Evolutionary conservation across 1,140 invertebrate genomes (phyloP).

Genomic region (Trypoxylus dichotomus): DNA sequence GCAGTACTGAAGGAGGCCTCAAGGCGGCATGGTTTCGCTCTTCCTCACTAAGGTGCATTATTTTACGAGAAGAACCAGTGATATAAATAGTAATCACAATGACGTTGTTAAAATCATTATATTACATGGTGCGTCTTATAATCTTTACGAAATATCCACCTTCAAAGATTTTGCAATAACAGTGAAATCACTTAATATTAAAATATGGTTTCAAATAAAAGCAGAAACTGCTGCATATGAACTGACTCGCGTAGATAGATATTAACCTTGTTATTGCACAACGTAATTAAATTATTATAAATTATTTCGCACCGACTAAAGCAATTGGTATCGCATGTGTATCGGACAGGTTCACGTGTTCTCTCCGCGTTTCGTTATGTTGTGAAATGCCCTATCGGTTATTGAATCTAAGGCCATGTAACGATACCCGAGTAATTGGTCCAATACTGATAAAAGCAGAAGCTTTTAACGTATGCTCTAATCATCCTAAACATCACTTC

Average conservation of each 20-base stretch:
- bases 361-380: not conserved
- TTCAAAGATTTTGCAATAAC: not conserved
- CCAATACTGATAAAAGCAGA: not conserved
- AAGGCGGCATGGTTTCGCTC: too few relatives aligned
- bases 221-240: not conserved
- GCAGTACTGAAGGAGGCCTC: too few relatives aligned
- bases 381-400: not conserved
- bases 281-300: conserved; percentile 1
- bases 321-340: not conserved
- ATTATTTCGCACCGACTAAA: not conserved
- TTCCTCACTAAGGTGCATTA: too few relatives aligned
- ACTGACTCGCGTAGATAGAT: not conserved
- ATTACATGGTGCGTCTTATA: too few relatives aligned
- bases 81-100: too few relatives aligned
- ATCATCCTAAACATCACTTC: conserved; percentile 1
- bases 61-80: too few relatives aligned
- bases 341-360: not conserved
- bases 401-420: not conserved
- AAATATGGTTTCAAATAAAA: not conserved
- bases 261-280: not conserved
- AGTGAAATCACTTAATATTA: not conserved
- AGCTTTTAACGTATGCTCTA: not conserved
- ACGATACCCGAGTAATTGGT: not conserved
- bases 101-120: too few relatives aligned
- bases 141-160: not conserved